Base-by-base conservation (phyloP, 64 coral and sea anemone species). In the Hydrozoanthus tunicans region DNA sequence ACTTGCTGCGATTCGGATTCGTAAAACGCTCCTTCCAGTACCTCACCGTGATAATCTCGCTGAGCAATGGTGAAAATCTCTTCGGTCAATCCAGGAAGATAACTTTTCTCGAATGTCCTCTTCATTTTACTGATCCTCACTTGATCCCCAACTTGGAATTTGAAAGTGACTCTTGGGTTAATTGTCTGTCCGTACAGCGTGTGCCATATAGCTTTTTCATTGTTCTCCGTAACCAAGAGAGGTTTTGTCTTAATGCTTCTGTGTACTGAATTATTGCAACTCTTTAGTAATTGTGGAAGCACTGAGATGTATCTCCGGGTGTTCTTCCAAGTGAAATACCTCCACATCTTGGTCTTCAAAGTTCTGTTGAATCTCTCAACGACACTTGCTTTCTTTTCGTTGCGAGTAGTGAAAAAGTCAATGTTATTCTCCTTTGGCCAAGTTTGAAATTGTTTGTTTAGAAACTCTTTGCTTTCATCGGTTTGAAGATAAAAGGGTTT, bases 311-410 rank as follows among this genome's bases (percentile, higher is more conserved):
- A 78, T 5, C 14, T 78, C 14, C 24, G 51, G 23, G 76, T 78
- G 55, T 78, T 78, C 76, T 78, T 78, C 76, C 76, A 78, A 7
- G 65, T 68, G 0, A 68, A 68, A 13, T 68, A 68, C 13, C 65
- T 11, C 65, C 6, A 90, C 26, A 93, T 10, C 25, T 64, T 74
- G 4, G 24, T 4, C 73, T 90, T 93, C 53, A 93, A 66, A 68
- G 7, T 68, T 15, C 65, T 11, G 65, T 7, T 68, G 11, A 68
- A 68, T 14, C 6, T 68, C 20, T 4, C 73, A 88, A 0, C 63
- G 74, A 27, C 70, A 9, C 56, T 52, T 51, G 79, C 66, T 77
- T 92, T 92, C 0, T 67, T 77, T 62, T 92, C 91, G 13, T 68
- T 70, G 5, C 76, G 56, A 6, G 83, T 93, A 0, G 61, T 68